Percentiles rank a stretch among this genome's conserved stretches.
phyloP scores from a whole-genome alignment of 2,113 vertebrate species.

The Melanerpes formicivorus region DNA sequence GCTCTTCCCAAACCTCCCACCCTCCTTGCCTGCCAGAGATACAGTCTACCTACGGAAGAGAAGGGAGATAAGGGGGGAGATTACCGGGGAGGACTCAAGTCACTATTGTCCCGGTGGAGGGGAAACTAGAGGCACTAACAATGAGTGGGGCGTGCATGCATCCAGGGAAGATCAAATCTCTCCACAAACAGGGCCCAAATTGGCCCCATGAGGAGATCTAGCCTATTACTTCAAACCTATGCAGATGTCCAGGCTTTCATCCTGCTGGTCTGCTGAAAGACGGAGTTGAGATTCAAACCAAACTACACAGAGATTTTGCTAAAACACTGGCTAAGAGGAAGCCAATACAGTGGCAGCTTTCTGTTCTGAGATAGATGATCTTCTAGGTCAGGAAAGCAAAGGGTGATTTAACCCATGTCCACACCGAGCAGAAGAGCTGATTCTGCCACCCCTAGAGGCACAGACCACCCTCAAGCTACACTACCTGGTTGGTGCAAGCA shows the following conservation, averaged over 20 bases:
- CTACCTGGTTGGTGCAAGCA: neutral
- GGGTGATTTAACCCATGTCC: neutral
- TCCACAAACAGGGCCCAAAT: conserved; percentile 25
- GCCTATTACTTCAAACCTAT: neutral
- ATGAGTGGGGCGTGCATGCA: neutral
- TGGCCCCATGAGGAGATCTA: neutral
- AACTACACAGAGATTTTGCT: neutral
- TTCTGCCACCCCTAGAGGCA: rapidly evolving
- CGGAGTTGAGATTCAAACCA: neutral
- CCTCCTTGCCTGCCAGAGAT: neutral
- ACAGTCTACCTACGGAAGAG: neutral
- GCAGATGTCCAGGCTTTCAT: neutral
- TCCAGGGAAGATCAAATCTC: conserved; percentile 27
- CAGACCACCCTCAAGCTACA: neutral
- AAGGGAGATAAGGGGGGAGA: conserved; percentile 52
- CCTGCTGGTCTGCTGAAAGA: neutral
- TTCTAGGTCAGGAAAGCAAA: neutral
- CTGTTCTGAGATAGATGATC: rapidly evolving
- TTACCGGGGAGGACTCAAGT: neutral
- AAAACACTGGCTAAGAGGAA: neutral
- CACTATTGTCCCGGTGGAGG: conserved; percentile 27
- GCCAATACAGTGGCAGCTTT: neutral
- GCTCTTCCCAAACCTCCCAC: conserved; percentile 19
- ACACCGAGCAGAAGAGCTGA: neutral
- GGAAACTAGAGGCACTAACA: conserved; percentile 31